Conservation (phyloP, 2,888 invertebrate genomes). For the Platynereis dumerilii region DNA sequence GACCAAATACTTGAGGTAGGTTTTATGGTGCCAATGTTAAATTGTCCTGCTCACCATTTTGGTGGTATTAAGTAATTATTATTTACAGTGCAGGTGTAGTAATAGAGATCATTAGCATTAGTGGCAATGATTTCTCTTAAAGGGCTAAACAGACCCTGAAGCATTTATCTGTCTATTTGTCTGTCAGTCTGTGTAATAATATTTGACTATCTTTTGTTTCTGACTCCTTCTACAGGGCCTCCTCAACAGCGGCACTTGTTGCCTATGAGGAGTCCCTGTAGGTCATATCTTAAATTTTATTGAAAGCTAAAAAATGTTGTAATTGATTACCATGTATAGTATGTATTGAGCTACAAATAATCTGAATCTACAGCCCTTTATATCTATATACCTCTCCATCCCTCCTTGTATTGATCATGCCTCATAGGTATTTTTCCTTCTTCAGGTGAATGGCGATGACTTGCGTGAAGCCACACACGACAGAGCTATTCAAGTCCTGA, state of each 20-base stretch:
- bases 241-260: too few species aligned
- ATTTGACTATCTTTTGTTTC: too few species aligned
- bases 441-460: conserved; percentile 77
- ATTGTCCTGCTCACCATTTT: background rate
- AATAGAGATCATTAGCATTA: background rate
- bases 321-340: background rate
- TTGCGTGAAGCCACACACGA: conserved; percentile 82
- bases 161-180: too few species aligned
- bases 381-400: background rate
- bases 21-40: background rate
- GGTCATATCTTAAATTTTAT: background rate
- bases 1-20: conserved; percentile 86
- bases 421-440: background rate
- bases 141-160: too few species aligned
- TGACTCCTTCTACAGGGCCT: too few species aligned
- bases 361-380: too few species aligned
- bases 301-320: background rate
- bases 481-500: conserved; percentile 76
- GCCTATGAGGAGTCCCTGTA: too few species aligned
- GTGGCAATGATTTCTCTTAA: background rate
- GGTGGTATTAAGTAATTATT: background rate
- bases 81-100: background rate
- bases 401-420: background rate
- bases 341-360: too few species aligned
- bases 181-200: too few species aligned